Base-by-base conservation (phyloP, 1,140 invertebrate species). In the Episyrphus balteatus region DNA sequence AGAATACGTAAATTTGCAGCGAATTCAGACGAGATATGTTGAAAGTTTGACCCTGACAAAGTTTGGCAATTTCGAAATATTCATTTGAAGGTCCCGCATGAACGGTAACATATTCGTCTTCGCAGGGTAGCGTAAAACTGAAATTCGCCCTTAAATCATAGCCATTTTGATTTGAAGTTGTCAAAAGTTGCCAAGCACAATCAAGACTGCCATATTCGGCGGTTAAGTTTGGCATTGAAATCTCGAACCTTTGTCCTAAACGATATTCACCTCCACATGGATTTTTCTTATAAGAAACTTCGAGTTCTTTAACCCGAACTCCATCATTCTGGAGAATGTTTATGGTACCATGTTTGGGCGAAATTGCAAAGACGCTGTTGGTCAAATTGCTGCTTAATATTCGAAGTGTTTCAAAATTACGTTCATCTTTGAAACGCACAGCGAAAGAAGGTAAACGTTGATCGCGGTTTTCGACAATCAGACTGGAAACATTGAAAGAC, bases 121-220 rank as follows among this genome's bases (percentile, higher is more conserved):
- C 54, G 36, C 62, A 66, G n/a, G 53, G 53, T 8, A 61, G 54
- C 14, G 31, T 53, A 1, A 66, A 49, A 13, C 37, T 60, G 0
- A 53, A 14, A 39, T 55, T 59, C 6, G 55, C 58, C 3, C 39
- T 30, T 5, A 65, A 14, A 7, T 42, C 13, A 19, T 55, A 62
- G 21, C 36, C n/a, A 38, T 13, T 39, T n/a, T 32, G 46, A 3
- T 6, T 1, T 2, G 17, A 21, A 1, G 15, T 32, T 1, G 0
- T 26, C 13, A 11, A 8, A 15, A 62, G 12, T 11, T 6, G 46
- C 57, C 60, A 62, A 1, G 51, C 30, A 19, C 59, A 62, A 31
- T 62, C 60, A 11, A 62, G 12, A 14, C 31, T 14, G 0, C 54
- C 59, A 18, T 51, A 47, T 9, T 47, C 42, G 1, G 43, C 36